These are phyloP conservation scores for Catagonus wagneri DNA, from an alignment of 2,113 vertebrate genomes.

Conservation along the genomic window DNA sequence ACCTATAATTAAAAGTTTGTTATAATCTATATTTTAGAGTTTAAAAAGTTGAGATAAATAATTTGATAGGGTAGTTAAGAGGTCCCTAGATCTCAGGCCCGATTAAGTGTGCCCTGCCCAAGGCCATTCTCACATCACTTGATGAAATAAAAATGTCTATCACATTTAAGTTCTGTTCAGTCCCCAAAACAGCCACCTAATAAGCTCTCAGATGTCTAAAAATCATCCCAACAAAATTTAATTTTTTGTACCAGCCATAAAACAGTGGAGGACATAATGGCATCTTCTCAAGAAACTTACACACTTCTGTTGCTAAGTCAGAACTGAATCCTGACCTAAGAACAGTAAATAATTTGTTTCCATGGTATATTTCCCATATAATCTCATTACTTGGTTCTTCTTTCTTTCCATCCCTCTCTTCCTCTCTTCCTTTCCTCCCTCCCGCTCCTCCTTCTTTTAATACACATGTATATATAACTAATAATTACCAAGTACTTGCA, in stretches of 20 bases:
- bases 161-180: neutral
- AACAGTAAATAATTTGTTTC: neutral
- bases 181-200: neutral
- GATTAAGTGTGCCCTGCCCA: neutral
- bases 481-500: neutral
- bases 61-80: neutral
- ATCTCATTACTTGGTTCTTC: neutral
- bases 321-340: constrained; percentile 4
- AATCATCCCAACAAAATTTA: neutral
- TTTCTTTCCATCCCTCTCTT: neutral
- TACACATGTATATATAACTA: neutral
- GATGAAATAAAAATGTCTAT: constrained; percentile 30
- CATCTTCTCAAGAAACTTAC: neutral
- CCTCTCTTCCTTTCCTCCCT: neutral
- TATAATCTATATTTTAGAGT: neutral
- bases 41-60: constrained; percentile 28
- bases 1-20: neutral
- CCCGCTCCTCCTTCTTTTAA: neutral
- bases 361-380: neutral
- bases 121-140: neutral
- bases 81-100: neutral
- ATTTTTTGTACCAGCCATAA: constrained; percentile 10
- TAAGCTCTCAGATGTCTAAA: neutral
- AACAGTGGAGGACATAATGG: neutral
- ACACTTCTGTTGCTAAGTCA: constrained; percentile 22